Evolutionary conservation across 2,797 vertebrate species (phyloP).

Genomic region (Malacoctenus gilli): DNA sequence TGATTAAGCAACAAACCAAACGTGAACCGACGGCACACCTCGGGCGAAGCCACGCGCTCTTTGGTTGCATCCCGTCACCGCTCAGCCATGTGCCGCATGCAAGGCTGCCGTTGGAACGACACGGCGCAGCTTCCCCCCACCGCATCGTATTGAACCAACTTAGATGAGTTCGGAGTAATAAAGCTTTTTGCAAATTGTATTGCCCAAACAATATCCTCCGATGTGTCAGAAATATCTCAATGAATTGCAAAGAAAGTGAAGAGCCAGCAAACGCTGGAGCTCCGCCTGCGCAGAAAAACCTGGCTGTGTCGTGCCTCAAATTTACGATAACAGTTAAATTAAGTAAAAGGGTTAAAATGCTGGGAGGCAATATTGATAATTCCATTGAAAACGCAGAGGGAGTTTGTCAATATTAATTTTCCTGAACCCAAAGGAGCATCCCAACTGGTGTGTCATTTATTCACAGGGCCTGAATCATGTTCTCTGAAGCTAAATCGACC

Average conservation of each 20-base stretch:
- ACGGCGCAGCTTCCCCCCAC: conserved; percentile 38
- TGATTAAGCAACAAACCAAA: too few species aligned
- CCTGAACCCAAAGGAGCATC: conserved; percentile 84
- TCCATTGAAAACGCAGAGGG: conserved; percentile 84
- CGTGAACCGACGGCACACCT: conserved; percentile 53
- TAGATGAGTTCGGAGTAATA: conserved; percentile 65
- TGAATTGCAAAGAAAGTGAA: conserved; percentile 65
- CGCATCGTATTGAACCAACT: conserved; percentile 50
- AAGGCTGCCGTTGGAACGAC: too few species aligned
- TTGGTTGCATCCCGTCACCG: conserved; percentile 11
- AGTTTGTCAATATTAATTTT: conserved; percentile 88
- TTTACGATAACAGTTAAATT: conserved; percentile 84
- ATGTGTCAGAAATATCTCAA: conserved; percentile 67
- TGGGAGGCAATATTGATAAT: conserved; percentile 85
- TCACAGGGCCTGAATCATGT: conserved; percentile 78
- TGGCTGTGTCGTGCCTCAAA: conserved; percentile 72
- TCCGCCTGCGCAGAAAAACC: conserved; percentile 54
- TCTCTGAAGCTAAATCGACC: conserved; percentile 79
- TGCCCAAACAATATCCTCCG: conserved; percentile 63
- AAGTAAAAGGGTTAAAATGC: conserved; percentile 86
- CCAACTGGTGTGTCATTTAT: conserved; percentile 83
- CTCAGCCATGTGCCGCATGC: conserved; percentile 31
- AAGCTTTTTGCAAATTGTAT: conserved; percentile 68
- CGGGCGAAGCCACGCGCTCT: conserved; percentile 28
- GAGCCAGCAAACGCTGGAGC: conserved; percentile 58